Conservation (phyloP, 2,888 invertebrate genomes). For the Cerastoderma edule region DNA sequence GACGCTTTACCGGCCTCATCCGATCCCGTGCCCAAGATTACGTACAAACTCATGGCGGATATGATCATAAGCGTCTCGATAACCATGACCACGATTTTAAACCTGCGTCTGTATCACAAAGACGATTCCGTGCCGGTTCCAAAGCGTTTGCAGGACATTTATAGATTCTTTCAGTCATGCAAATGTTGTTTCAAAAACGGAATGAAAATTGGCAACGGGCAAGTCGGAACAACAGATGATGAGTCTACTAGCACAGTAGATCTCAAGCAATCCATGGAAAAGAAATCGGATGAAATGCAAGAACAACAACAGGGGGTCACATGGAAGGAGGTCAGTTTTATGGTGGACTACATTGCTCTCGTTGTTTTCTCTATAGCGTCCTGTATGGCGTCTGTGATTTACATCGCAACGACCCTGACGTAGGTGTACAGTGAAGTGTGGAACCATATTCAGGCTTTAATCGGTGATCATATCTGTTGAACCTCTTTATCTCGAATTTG, state of each 20-base stretch:
- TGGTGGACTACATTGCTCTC: conserved; percentile 8
- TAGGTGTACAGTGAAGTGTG: too few relatives aligned
- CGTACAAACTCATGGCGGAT: conserved; percentile 57
- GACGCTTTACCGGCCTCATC: conserved; percentile 58
- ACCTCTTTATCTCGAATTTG: too few relatives aligned
- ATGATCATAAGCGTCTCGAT: conserved; percentile 59
- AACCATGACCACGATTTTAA: conserved; percentile 52
- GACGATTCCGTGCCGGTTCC: conserved; percentile 40
- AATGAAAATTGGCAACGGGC: too few relatives aligned
- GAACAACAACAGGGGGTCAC: not conserved
- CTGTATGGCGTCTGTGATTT: conserved; percentile 1
- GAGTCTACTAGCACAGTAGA: too few relatives aligned
- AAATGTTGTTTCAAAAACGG: too few relatives aligned
- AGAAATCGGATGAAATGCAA: too few relatives aligned
- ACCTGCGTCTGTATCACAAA: conserved; percentile 54
- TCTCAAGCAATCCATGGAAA: too few relatives aligned
- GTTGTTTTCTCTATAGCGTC: conserved; percentile 2
- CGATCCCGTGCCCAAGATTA: conserved; percentile 56
- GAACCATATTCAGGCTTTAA: too few relatives aligned
- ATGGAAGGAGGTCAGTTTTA: conserved; percentile 3
- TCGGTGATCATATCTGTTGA: too few relatives aligned
- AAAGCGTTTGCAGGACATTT: not conserved
- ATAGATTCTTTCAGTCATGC: conserved; percentile 9
- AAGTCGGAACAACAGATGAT: too few relatives aligned
- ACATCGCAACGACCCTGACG: too few relatives aligned